Evolutionary conservation across 2,113 vertebrate species (phyloP).

Genomic region (Cheilinus undulatus): DNA sequence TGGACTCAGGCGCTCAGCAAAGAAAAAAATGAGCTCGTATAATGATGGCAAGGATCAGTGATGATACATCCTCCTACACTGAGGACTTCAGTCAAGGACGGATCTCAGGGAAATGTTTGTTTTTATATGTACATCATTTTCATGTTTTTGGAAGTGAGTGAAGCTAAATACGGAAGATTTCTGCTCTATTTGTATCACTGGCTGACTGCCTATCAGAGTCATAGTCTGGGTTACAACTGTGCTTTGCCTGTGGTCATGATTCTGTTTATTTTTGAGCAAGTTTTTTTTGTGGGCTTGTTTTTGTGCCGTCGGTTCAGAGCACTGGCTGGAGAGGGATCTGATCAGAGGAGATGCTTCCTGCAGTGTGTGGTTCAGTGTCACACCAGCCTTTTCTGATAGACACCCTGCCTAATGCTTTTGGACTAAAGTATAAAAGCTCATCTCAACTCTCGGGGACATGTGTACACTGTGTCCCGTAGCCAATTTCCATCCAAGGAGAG

Average conservation of each 20-base stretch:
- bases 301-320: slow-evolving; percentile 23
- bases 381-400: slow-evolving; percentile 66
- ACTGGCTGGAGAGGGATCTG: slow-evolving; percentile 50
- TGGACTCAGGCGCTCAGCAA: slow-evolving; percentile 9
- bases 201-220: slow-evolving; percentile 31
- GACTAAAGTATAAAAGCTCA: slow-evolving; percentile 66
- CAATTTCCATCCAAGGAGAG: slow-evolving; percentile 64
- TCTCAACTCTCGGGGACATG: slow-evolving; percentile 48
- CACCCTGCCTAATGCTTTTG: slow-evolving; percentile 71
- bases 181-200: slow-evolving; percentile 6
- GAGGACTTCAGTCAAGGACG: slow-evolving; percentile 35
- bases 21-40: slow-evolving; percentile 39
- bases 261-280: slow-evolving; percentile 25
- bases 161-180: slow-evolving; percentile 3
- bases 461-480: slow-evolving; percentile 34
- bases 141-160: slow-evolving; percentile 4
- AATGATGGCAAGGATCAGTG: slow-evolving; percentile 37
- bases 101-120: slow-evolving; percentile 1
- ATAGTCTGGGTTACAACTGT: not conserved
- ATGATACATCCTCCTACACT: slow-evolving; percentile 36
- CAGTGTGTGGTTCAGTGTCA: slow-evolving; percentile 60
- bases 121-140: slow-evolving; percentile 12
- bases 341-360: slow-evolving; percentile 72
- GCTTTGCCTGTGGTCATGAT: slow-evolving; percentile 10
- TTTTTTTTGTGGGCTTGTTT: slow-evolving; percentile 33